phyloP scores from a whole-genome alignment of 2,888 invertebrate species.

The Horisme vitalbata region DNA sequence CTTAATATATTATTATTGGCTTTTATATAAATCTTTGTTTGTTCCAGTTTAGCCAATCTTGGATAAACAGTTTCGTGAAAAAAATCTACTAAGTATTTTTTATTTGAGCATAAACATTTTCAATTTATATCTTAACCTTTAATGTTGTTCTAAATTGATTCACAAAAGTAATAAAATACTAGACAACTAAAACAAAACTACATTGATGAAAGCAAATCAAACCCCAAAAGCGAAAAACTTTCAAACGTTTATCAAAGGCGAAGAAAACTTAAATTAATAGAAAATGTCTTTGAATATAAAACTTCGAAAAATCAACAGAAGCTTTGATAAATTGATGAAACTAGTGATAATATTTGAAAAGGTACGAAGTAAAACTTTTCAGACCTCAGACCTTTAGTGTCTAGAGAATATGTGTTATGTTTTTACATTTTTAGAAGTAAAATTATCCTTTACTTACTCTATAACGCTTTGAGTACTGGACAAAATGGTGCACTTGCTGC shows the following conservation, averaged over 20 bases:
- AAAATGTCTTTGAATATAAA: conserved; percentile 15
- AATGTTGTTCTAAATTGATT: conserved; percentile 5
- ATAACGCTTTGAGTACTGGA: too few species aligned
- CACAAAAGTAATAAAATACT: conserved; percentile 12
- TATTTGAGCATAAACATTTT: background rate
- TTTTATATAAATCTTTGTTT: too few species aligned
- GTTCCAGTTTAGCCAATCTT: too few species aligned
- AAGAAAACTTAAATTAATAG: conserved; percentile 21
- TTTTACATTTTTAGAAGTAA: too few species aligned
- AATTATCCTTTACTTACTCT: too few species aligned
- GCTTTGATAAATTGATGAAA: conserved; percentile 12
- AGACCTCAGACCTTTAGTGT: too few species aligned
- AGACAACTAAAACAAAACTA: conserved; percentile 14
- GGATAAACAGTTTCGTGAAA: too few species aligned
- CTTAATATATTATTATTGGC: too few species aligned
- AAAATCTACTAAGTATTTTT: too few species aligned
- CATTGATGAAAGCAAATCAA: conserved; percentile 19
- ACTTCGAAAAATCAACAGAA: conserved; percentile 16
- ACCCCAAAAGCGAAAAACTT: conserved; percentile 16
- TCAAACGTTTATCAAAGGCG: conserved; percentile 15
- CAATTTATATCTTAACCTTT: background rate
- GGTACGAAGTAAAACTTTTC: background rate
- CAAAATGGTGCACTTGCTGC: too few species aligned
- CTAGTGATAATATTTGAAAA: background rate
- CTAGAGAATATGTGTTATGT: too few species aligned